Base-by-base conservation (phyloP, 2,113 vertebrate genomes). In the Setophaga petechia region DNA sequence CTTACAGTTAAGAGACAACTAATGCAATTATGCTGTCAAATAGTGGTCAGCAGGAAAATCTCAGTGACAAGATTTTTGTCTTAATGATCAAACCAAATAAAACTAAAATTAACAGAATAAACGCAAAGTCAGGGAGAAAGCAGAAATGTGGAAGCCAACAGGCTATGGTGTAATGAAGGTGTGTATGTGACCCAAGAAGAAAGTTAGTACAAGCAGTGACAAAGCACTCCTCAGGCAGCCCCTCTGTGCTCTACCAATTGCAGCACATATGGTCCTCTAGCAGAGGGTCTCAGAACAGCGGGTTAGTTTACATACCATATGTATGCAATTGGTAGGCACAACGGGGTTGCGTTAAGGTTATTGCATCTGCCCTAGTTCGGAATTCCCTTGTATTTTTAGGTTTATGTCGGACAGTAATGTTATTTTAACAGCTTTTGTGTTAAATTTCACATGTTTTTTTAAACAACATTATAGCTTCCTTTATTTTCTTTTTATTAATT, bases 391-490 rank as follows among this genome's bases (percentile, higher is more conserved):
- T 94, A 90, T 93, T 96, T 91, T 67, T 68, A 96, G 87, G 74
- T 95, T 94, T 94, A 33, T 49, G 52, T 94, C 27, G 73, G 81
- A 87, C 57, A 93, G 73, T 88, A 73, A 87, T 96, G 76, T 96
- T 97, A 94, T 95, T 95, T 96, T 97, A 95, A 87, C 61, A 93
- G 59, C 62, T 96, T 96, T 97, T 96, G 82, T 90, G 87, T 93
- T 95, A 96, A 66, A 92, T 92, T 96, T 97, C 66, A 72, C 92
- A 89, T 95, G 72, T 90, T 97, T 96, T 95, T 95, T 94, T 44
- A 93, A 97, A 94, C 33, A 96, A 79, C 75, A 83, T 68, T 96
- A 75, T 71, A 92, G 90, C 68, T 94, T 94, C 84, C 93, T 97
- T 93, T 95, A 88, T 93, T 83, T 84, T 93, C 87, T 96, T 94